Evolutionary conservation across 2,888 invertebrate genomes (phyloP).

Genomic region (Heliconius charithonia): DNA sequence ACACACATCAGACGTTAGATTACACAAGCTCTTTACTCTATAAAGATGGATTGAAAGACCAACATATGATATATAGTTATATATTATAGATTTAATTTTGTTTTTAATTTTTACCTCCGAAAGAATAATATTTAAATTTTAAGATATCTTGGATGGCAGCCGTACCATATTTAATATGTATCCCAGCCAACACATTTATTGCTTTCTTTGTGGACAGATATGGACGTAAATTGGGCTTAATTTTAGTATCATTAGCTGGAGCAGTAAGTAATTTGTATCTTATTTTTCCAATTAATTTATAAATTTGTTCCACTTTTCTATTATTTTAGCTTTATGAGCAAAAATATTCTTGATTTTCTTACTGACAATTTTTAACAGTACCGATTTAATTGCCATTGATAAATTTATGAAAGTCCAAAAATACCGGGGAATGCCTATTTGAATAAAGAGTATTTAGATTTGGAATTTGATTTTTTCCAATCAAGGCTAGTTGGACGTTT

Average conservation of each 20-base stretch:
- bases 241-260: slow-evolving; percentile 60
- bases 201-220: slow-evolving; percentile 62
- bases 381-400: background rate
- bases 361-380: too few relatives aligned
- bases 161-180: slow-evolving; percentile 60
- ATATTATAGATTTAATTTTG: background rate
- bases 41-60: too few relatives aligned
- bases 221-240: slow-evolving; percentile 64
- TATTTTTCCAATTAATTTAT: background rate
- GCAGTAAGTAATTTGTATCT: slow-evolving; percentile 58
- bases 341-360: too few relatives aligned
- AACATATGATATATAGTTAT: background rate
- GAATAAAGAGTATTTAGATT: background rate
- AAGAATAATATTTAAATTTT: background rate
- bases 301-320: background rate
- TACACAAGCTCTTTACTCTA: too few relatives aligned
- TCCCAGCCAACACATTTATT: slow-evolving; percentile 59
- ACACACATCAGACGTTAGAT: too few relatives aligned
- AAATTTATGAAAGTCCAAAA: background rate
- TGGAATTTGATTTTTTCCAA: background rate
- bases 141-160: slow-evolving; percentile 75
- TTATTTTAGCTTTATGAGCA: too few relatives aligned
- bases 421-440: background rate
- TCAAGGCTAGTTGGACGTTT: slow-evolving; percentile 59
- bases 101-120: background rate